These are phyloP conservation scores for Pao palembangensis DNA, from an alignment of 2,113 vertebrate genomes.

Conservation along the genomic window DNA sequence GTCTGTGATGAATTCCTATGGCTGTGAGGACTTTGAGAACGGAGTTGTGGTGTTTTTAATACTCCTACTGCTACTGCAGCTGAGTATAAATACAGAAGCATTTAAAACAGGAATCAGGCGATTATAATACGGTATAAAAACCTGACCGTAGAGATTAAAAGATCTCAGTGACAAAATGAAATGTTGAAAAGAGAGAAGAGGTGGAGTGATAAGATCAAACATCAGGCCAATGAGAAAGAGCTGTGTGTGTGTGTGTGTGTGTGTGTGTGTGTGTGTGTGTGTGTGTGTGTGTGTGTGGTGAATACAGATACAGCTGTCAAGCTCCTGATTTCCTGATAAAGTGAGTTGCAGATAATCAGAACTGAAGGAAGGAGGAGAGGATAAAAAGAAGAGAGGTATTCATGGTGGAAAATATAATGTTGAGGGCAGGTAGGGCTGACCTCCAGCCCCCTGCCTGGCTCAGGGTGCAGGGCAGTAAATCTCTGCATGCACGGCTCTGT, in stretches of 20 bases:
- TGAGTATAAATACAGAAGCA: no score
- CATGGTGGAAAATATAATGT: neutral
- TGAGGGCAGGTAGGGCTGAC: neutral
- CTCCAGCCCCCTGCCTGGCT: no score
- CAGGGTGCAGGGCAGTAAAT: no score
- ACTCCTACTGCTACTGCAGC: no score
- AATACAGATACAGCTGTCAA: constrained; percentile 64
- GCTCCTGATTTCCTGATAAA: constrained; percentile 56
- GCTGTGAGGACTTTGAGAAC: no score
- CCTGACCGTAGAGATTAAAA: no score
- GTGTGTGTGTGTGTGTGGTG: constrained; percentile 34
- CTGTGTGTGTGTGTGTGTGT: constrained; percentile 6
- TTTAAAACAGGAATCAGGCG: no score
- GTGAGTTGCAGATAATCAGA: constrained; percentile 13
- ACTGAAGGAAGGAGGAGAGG: constrained; percentile 42
- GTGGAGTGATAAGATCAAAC: constrained; percentile 52
- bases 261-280: constrained; percentile 8
- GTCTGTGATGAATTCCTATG: no score
- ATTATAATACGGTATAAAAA: no score
- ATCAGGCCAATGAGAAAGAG: constrained; percentile 56
- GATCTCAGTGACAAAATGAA: constrained; percentile 8
- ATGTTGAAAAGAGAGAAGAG: constrained; percentile 14
- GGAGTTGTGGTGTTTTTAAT: no score
- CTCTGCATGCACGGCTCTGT: no score
- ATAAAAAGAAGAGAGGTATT: constrained; percentile 2